These are phyloP conservation scores for Eulemur rubriventer DNA, from an alignment of 2,797 vertebrate genomes.

Conservation along the genomic window DNA sequence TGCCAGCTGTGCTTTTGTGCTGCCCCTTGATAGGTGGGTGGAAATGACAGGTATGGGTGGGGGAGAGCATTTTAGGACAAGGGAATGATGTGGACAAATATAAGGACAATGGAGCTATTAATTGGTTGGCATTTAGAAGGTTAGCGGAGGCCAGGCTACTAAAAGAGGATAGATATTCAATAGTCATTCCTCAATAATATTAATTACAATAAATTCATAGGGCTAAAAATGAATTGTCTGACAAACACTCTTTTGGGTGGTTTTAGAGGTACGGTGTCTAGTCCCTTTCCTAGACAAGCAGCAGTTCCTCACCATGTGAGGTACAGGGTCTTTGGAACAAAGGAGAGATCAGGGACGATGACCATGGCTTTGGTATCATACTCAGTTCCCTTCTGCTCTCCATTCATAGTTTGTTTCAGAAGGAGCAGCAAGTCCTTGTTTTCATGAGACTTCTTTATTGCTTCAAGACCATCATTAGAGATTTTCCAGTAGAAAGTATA, in stretches of 20 bases:
- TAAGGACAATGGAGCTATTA: not conserved
- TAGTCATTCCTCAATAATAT: not conserved
- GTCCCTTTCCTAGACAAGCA: not conserved
- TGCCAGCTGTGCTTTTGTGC: not conserved
- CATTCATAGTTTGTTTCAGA: slow-evolving; percentile 29
- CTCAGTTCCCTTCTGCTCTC: not conserved
- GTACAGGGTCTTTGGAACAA: not conserved
- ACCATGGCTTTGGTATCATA: not conserved
- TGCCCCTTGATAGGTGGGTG: not conserved
- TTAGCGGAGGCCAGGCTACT: not conserved
- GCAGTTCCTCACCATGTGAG: not conserved
- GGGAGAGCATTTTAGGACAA: not conserved
- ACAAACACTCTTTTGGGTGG: not conserved
- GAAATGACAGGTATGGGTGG: not conserved
- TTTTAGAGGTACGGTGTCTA: not conserved
- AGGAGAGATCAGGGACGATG: not conserved
- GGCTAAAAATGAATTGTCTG: not conserved
- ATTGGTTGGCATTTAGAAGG: not conserved
- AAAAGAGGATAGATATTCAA: not conserved
- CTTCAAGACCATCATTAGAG: slow-evolving; percentile 1
- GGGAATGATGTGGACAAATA: not conserved
- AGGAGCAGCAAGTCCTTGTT: not conserved
- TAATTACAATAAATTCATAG: not conserved
- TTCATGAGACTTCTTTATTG: slow-evolving; percentile 1
- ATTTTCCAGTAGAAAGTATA: not conserved